Evolutionary conservation across 2,113 vertebrate species (phyloP).

Genomic region (Pelecanus crispus): DNA sequence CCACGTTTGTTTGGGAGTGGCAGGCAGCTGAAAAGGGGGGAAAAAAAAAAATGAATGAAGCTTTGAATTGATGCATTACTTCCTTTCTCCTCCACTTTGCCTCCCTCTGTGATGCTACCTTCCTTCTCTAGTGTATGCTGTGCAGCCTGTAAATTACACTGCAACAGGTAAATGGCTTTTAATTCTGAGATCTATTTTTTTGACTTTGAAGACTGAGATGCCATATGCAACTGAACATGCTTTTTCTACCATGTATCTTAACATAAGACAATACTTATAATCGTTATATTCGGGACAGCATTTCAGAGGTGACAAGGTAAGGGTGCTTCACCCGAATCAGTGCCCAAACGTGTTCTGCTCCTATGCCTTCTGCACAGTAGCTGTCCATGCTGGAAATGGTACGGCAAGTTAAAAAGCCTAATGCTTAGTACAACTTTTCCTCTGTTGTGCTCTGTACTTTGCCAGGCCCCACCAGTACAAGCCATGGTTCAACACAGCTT

Average conservation of each 20-base stretch:
- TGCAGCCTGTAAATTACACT: neutral
- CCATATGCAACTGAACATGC: neutral
- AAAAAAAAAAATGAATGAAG: neutral
- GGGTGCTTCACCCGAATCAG: neutral
- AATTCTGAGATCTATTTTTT: neutral
- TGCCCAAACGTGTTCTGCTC: neutral
- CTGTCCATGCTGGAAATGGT: neutral
- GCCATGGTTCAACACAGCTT: neutral
- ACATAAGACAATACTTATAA: neutral
- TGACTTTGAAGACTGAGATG: neutral
- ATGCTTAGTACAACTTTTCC: neutral
- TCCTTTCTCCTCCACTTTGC: neutral
- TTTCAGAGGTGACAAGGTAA: neutral
- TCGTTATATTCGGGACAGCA: accelerated
- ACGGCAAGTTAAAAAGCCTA: neutral
- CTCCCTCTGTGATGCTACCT: neutral
- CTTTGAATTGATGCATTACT: neutral
- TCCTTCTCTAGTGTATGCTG: neutral
- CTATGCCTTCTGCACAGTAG: neutral
- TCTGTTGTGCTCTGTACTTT: neutral
- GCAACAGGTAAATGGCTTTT: neutral
- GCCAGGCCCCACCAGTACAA: neutral
- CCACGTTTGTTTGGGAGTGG: slow-evolving; percentile 19
- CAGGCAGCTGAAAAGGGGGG: slow-evolving; percentile 2
- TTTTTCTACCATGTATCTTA: neutral